Base-by-base conservation (phyloP, 1,140 invertebrate genomes). In the Drosophila burlai region DNA sequence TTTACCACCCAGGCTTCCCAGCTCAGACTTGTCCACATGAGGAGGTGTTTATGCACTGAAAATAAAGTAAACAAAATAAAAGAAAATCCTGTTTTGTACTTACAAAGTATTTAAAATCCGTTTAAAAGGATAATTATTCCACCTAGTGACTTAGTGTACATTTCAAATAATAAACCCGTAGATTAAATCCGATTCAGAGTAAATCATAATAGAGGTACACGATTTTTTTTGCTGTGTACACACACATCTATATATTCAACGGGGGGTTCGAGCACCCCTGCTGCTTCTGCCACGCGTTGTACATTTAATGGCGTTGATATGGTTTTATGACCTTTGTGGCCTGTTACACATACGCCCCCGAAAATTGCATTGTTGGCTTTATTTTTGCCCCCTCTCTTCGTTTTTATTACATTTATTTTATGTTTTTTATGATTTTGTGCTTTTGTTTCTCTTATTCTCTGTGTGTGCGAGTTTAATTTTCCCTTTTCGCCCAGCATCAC, bases 301-400 rank as follows among this genome's bases (percentile, higher is more conserved):
- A 90, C 85, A 91, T 90, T 90, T 90, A 90, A 90, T 90, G 86
- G 82, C 86, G 86, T 90, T 90, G 86, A 90, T 90, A 90, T 90
- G 86, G 86, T 90, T 90, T 90, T 90, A 90, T 90, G 86, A 91
- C 86, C 86, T 91, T 83, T 90, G 86, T 81, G 86, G 86, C 86
- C 86, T 90, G 81, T 85, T 91, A 84, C 85, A 91, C 87, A 86
- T 83, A 86, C 87, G 83, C 76, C 82, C 68, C 86, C 86, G 82
- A 90, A 90, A 90, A 90, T 90, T 90, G 86, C 86, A 90, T 90
- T 90, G 86, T 91, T 82, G 66, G 81, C 78, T 76, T 65, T 61
- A 83, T 89, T 81, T 83, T 69, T 45, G 36, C 11, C 49, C 40
- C 8, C 36, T 50, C 36, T 43, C 47, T 29, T 38, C 54, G 36